Evolutionary conservation across 2,888 invertebrate species (phyloP), one percentile per base, ranked within the genome.

Genomic region (Cyclophora albipunctata): DNA sequence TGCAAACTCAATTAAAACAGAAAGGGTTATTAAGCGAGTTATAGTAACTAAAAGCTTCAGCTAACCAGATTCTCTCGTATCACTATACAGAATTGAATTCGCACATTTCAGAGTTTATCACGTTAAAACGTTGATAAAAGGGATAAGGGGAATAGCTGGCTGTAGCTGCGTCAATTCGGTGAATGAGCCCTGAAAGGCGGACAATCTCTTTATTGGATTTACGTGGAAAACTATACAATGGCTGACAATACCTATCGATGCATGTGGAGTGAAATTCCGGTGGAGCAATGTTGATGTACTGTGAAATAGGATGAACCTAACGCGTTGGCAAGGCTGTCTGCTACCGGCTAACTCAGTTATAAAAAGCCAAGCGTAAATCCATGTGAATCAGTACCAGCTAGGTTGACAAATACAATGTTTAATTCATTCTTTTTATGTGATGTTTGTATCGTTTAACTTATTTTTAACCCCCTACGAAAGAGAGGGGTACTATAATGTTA

Each of bases 191-290:
- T 46, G 46, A 52, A 50, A 54, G 48, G 49, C 48, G 52, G 42
- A 48, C 44, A 37, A 3, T 3, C n/a, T 34, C 37, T 46, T 34
- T 53, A 53, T 58, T 54, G 47, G 53, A 52, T 58, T 55, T 20
- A 43, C 34, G 43, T 43, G 5, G 37, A 37, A 37, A 37, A 33
- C 43, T 50, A 51, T 50, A 46, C 48, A 55, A 55, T 46, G 34
- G 58, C 49, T 53, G 53, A 58, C 49, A 55, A 60, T 51, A 53
- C 46, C 43, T 34, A 43, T 57, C 55, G 49, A 55, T 57, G 7
- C 40, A 20, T 48, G 4, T 46, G 46, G 41, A 50, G 51, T 56
- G 48, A 55, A 61, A 57, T 42, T 49, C 56, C 49, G 43, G 42
- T 46, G 53, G 48, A 54, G 40, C 4, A 5, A 37, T 37, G 37